phyloP scores from a whole-genome alignment of 2,113 vertebrate species.

The Gobio gobio region DNA sequence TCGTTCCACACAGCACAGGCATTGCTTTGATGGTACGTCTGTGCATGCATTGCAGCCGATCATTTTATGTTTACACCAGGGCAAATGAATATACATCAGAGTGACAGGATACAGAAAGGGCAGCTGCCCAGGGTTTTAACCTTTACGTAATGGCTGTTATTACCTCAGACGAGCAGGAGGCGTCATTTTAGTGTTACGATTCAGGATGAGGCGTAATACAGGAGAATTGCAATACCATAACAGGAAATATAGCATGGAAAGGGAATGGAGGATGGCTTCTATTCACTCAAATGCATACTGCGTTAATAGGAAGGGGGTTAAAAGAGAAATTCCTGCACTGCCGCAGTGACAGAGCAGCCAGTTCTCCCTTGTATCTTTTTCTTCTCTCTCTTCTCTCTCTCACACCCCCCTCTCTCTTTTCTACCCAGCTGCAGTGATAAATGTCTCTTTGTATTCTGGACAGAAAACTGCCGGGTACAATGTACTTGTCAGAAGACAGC shows the following conservation, averaged over 20 bases:
- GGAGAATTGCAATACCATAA: constrained; percentile 54
- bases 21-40: constrained; percentile 34
- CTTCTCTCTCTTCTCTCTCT: neutral
- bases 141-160: constrained; percentile 71
- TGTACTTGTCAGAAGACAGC: constrained; percentile 75
- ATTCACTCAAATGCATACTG: constrained; percentile 12
- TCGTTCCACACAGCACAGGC: neutral
- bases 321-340: constrained; percentile 64
- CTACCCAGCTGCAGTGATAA: constrained; percentile 78
- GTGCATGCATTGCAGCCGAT: constrained; percentile 12
- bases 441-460: constrained; percentile 78
- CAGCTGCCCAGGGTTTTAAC: constrained; percentile 71
- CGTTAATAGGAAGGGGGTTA: constrained; percentile 68
- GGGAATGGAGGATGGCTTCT: constrained; percentile 43
- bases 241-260: constrained; percentile 32
- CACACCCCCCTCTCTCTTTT: constrained; percentile 39
- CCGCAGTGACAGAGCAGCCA: constrained; percentile 60
- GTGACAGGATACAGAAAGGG: constrained; percentile 67
- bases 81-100: constrained; percentile 71
- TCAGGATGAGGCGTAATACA: constrained; percentile 62
- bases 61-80: constrained; percentile 65
- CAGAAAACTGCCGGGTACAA: constrained; percentile 73
- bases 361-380: constrained; percentile 25
- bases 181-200: constrained; percentile 63
- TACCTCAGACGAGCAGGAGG: constrained; percentile 57